Evolutionary conservation across 2,797 vertebrate genomes (phyloP).

Genomic region (Pangasius djambal): DNA sequence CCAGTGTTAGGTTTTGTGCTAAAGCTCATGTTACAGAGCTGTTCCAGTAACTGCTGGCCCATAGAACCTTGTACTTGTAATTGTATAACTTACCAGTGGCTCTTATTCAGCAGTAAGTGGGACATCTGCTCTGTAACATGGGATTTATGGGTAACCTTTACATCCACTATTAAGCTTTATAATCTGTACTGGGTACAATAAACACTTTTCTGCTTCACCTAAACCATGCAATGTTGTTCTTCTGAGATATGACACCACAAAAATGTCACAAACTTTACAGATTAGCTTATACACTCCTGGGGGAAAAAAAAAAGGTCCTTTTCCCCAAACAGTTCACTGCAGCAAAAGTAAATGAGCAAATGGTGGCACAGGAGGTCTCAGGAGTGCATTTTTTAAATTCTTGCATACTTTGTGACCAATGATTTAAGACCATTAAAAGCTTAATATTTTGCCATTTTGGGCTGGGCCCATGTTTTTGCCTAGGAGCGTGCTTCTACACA

Average conservation of each 20-base stretch:
- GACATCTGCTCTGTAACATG: slow-evolving; percentile 8
- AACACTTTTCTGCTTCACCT: slow-evolving; percentile 73
- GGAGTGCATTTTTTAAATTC: too few relatives aligned
- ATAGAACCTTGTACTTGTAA: slow-evolving; percentile 11
- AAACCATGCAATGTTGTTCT: not conserved
- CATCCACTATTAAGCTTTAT: slow-evolving; percentile 79
- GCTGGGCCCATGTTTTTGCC: too few relatives aligned
- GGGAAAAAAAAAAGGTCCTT: too few relatives aligned
- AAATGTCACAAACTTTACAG: not conserved
- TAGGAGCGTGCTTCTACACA: too few relatives aligned
- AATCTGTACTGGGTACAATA: slow-evolving; percentile 91
- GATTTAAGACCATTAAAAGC: too few relatives aligned
- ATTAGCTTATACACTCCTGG: too few relatives aligned
- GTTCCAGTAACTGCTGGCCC: slow-evolving; percentile 1
- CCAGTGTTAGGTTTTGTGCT: slow-evolving; percentile 10
- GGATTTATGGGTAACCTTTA: slow-evolving; percentile 52
- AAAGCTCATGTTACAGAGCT: slow-evolving; percentile 20
- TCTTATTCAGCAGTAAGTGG: slow-evolving; percentile 28
- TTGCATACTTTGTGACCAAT: too few relatives aligned
- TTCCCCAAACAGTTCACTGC: too few relatives aligned
- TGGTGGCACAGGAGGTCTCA: too few relatives aligned
- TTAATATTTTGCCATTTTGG: too few relatives aligned
- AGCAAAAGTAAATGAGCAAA: too few relatives aligned
- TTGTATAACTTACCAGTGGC: slow-evolving; percentile 16
- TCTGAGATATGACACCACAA: not conserved